Evolutionary conservation across 2,797 vertebrate genomes (phyloP).

Genomic region (Kryptolebias ocellatus): DNA sequence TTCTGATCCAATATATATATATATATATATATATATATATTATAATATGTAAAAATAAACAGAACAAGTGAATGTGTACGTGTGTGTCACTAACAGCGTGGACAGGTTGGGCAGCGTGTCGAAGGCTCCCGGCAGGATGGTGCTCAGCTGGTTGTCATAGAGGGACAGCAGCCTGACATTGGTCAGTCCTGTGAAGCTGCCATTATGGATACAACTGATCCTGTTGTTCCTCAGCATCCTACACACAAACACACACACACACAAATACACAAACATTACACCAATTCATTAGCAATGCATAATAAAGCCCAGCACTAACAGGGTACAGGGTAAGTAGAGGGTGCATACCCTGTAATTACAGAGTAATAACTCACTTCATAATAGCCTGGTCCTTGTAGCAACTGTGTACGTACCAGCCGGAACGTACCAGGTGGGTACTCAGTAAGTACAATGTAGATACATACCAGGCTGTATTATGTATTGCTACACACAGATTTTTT

Average conservation of each 20-base stretch:
- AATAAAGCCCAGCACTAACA: too few species aligned
- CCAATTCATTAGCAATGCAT: too few species aligned
- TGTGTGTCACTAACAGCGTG: constrained; percentile 62
- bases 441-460: too few species aligned
- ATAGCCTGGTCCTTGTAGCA: too few species aligned
- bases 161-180: constrained; percentile 94
- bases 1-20: constrained; percentile 75
- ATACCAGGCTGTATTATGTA: too few species aligned
- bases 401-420: too few species aligned
- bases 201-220: constrained; percentile 95
- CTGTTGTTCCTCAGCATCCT: constrained; percentile 98
- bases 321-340: too few species aligned
- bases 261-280: background rate
- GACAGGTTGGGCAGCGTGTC: constrained; percentile 92
- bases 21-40: background rate
- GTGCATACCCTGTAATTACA: too few species aligned
- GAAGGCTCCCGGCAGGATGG: constrained; percentile 91
- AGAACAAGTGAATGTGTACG: background rate
- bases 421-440: too few species aligned
- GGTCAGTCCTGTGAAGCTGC: constrained; percentile 93
- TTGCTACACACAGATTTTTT: too few species aligned
- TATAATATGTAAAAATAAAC: too few species aligned
- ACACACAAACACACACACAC: constrained; percentile 32
- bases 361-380: too few species aligned
- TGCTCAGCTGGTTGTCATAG: constrained; percentile 95